Evolutionary conservation across 2,888 invertebrate genomes (phyloP).

Genomic region (Lathronympha strigana): DNA sequence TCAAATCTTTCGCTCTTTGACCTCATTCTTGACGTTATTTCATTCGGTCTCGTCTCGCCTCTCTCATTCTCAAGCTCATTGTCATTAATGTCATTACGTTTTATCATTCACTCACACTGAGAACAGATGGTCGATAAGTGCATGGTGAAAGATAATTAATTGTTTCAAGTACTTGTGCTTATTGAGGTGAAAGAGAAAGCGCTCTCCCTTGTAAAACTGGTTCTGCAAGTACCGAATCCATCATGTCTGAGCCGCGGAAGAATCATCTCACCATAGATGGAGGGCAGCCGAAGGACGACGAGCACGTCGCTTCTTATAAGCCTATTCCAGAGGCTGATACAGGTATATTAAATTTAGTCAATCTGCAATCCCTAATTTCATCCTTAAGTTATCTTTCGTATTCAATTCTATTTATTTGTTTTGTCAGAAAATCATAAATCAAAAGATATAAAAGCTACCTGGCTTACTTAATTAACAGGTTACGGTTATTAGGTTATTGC

Average conservation of each 20-base stretch:
- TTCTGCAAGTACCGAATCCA: slow-evolving; percentile 50
- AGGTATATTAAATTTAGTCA: slow-evolving; percentile 64
- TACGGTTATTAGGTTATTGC: slow-evolving; percentile 1
- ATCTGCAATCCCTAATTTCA: background rate
- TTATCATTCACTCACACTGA: slow-evolving; percentile 43
- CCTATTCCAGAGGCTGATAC: slow-evolving; percentile 84
- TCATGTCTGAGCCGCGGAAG: slow-evolving; percentile 76
- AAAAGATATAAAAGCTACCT: background rate
- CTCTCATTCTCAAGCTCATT: slow-evolving; percentile 34
- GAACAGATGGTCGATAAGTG: slow-evolving; percentile 46
- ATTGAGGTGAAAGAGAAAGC: slow-evolving; percentile 55
- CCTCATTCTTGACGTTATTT: background rate
- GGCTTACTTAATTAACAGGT: background rate
- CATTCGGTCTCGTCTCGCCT: slow-evolving; percentile 41
- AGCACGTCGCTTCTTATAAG: slow-evolving; percentile 81
- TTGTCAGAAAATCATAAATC: background rate
- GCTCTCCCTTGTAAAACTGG: slow-evolving; percentile 58
- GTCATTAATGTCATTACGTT: slow-evolving; percentile 25
- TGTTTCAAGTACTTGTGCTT: slow-evolving; percentile 49
- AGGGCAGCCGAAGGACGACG: slow-evolving; percentile 79
- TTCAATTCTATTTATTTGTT: background rate
- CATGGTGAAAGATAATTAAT: slow-evolving; percentile 53
- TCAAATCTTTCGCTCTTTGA: slow-evolving; percentile 7
- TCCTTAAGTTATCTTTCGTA: background rate
- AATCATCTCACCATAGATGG: slow-evolving; percentile 76